phyloP scores from a whole-genome alignment of 2,888 invertebrate species.

The Germaria angustata region DNA sequence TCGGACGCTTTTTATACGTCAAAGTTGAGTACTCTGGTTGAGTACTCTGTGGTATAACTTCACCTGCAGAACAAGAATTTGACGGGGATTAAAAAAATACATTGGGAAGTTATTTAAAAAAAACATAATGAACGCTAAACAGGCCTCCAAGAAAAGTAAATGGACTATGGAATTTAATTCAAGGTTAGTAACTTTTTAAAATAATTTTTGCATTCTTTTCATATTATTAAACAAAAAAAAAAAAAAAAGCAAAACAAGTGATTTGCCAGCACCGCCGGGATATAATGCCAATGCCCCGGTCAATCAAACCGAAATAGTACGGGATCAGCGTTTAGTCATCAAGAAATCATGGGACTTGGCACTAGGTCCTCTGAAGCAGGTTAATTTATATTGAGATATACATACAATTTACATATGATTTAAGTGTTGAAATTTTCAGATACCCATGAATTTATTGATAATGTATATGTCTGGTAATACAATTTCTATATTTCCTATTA shows the following conservation, averaged over 20 bases:
- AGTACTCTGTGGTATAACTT: too few species aligned
- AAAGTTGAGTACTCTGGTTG: too few species aligned
- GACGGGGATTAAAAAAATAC: too few species aligned
- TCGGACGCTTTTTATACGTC: too few species aligned
- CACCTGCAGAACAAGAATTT: too few species aligned
- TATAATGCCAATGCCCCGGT: conserved; percentile 88
- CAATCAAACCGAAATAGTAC: conserved; percentile 88
- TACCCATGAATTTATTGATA: conserved; percentile 99
- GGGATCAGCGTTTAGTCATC: conserved; percentile 91
- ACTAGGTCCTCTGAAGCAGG: conserved; percentile 95
- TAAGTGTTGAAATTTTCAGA: conserved; percentile 70
- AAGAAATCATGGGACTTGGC: conserved; percentile 99
- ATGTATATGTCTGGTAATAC: conserved; percentile 99
- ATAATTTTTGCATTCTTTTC: neutral
- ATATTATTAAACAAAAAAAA: too few species aligned
- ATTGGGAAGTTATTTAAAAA: too few species aligned
- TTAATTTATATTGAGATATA: conserved; percentile 58
- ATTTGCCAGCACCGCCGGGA: conserved; percentile 90
- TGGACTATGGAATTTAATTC: conserved; percentile 84
- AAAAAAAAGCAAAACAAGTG: conserved; percentile 80
- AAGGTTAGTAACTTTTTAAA: conserved; percentile 80
- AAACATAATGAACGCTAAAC: conserved; percentile 77
- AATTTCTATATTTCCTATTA: conserved; percentile 99
- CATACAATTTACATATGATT: conserved; percentile 67
- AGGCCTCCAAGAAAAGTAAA: conserved; percentile 81